phyloP scores from a whole-genome alignment of 2,113 vertebrate species.

The Scolopax mira region DNA sequence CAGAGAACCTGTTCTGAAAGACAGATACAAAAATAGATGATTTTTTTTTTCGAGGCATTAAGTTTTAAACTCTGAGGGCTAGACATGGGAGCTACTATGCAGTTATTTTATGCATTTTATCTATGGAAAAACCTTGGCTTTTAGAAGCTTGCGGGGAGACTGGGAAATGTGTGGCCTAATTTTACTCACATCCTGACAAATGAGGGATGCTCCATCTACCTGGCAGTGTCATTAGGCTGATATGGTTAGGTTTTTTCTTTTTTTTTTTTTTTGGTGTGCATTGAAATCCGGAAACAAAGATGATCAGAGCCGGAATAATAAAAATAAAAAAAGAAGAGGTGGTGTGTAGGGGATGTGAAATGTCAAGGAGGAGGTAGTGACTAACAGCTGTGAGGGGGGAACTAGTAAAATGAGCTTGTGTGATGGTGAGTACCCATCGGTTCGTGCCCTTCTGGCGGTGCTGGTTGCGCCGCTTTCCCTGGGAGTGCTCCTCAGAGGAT shows the following conservation, averaged over 20 bases:
- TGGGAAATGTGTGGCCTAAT: neutral
- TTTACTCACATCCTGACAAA: neutral
- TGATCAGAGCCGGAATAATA: neutral
- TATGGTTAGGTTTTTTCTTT: fast-evolving
- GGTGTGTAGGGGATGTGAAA: neutral
- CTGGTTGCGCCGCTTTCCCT: neutral
- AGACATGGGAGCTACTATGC: neutral
- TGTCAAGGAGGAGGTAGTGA: neutral
- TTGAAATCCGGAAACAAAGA: neutral
- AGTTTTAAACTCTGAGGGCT: neutral
- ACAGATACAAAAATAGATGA: neutral
- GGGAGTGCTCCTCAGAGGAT: neutral
- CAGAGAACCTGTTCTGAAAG: neutral
- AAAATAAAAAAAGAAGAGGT: neutral
- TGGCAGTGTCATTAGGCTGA: neutral
- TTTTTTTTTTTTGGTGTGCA: neutral
- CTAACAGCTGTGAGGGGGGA: neutral
- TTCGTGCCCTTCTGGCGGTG: neutral
- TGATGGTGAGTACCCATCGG: fast-evolving
- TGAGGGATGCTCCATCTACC: neutral
- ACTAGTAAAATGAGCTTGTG: neutral
- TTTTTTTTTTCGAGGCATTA: neutral
- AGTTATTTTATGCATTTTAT: neutral
- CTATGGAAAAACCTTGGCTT: neutral
- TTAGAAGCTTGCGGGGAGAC: neutral